Percentiles rank a stretch among this genome's conserved stretches.
Conservation (phyloP, 30 jellyfish, hydroid and myxozoan genomes). For the Hydractinia symbiolongicarpus region DNA sequence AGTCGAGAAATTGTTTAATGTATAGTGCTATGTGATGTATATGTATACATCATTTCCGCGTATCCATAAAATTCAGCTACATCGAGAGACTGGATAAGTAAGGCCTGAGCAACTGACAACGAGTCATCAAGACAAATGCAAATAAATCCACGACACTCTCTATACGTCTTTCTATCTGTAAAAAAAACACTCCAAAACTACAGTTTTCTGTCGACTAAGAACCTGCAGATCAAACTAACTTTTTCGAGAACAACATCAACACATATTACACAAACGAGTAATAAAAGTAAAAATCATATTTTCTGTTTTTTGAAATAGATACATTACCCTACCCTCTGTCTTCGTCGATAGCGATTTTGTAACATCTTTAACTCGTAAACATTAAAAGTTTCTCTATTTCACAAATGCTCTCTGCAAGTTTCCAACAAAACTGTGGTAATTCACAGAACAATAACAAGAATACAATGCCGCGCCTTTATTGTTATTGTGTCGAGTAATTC, state of each 20-base stretch:
- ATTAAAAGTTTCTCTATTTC: too few relatives aligned
- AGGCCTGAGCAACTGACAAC: too few relatives aligned
- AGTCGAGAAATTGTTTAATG: too few relatives aligned
- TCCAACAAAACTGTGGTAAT: background rate
- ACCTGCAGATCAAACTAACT: background rate
- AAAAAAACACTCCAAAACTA: background rate
- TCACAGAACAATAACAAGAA: background rate
- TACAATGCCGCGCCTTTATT: slow-evolving; percentile 33
- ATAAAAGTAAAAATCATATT: background rate
- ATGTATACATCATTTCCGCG: too few relatives aligned
- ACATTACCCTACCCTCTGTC: slow-evolving; percentile 15
- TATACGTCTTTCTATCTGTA: background rate
- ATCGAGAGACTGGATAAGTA: too few relatives aligned
- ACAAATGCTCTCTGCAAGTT: too few relatives aligned
- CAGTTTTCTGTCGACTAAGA: background rate
- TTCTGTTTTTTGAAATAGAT: too few relatives aligned
- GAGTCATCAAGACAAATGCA: too few relatives aligned
- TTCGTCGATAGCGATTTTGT: slow-evolving; percentile 31
- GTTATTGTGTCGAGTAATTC: background rate
- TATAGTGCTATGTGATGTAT: too few relatives aligned
- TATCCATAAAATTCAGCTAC: too few relatives aligned
- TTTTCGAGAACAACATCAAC: background rate
- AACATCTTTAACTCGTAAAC: slow-evolving; percentile 11
- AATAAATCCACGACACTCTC: too few relatives aligned
- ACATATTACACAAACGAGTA: background rate